phyloP scores from a whole-genome alignment of 2,888 invertebrate genomes.

The Venustoraphidia nigricollis region DNA sequence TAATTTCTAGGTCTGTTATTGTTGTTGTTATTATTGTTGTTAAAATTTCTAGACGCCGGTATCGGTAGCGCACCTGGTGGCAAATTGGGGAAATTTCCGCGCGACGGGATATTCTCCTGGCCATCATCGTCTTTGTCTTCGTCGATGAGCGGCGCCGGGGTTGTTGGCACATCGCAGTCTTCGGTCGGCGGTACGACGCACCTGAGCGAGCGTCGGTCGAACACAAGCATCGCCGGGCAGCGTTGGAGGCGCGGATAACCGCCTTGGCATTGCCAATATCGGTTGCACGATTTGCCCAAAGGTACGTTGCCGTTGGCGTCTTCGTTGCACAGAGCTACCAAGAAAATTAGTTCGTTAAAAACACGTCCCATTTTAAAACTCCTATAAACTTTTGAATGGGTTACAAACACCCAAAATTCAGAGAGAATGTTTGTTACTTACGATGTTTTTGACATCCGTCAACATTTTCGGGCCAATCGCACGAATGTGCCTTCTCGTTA shows the following conservation, averaged over 20 bases:
- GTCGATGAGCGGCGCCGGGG: conserved; percentile 46
- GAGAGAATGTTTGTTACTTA: conserved; percentile 35
- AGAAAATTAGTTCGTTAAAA: background rate
- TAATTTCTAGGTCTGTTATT: conserved; percentile 3
- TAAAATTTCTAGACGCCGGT: conserved; percentile 11
- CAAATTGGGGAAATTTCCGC: conserved; percentile 21
- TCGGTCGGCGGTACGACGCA: conserved; percentile 84
- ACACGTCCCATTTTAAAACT: background rate
- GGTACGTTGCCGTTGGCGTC: conserved; percentile 85
- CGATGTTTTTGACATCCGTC: conserved; percentile 89
- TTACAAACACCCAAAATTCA: no score
- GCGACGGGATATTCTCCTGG: conserved; percentile 23
- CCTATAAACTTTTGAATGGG: no score
- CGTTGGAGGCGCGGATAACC: conserved; percentile 83
- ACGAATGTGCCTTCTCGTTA: conserved; percentile 80
- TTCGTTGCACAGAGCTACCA: conserved; percentile 76
- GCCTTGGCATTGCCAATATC: conserved; percentile 90
- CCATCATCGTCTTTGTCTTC: conserved; percentile 30
- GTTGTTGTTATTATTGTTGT: no score
- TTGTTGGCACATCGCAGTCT: conserved; percentile 74
- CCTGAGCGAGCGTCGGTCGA: conserved; percentile 62
- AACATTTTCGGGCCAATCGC: conserved; percentile 90
- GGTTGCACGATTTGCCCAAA: conserved; percentile 80
- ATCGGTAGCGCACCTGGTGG: conserved; percentile 27
- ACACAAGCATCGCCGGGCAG: conserved; percentile 82